Conservation (phyloP, 1,140 invertebrate species). For the Melipona quadrifasciata region DNA sequence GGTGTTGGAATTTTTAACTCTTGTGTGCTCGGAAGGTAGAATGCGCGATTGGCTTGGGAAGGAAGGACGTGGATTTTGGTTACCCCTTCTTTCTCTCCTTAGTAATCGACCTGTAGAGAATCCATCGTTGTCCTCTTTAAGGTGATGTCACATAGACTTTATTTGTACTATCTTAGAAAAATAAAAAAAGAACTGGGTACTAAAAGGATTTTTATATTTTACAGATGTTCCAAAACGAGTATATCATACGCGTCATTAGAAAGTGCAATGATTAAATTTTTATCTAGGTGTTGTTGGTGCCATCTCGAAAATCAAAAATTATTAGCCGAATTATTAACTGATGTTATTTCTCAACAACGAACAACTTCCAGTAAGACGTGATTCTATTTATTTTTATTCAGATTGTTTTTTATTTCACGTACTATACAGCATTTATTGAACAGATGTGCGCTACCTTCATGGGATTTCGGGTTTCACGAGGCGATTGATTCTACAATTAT, state of each 20-base stretch:
- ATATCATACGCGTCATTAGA: constrained; percentile 86
- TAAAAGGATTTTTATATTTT: constrained; percentile 33
- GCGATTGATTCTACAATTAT: constrained; percentile 90
- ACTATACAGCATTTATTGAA: neutral
- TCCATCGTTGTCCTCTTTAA: constrained; percentile 79
- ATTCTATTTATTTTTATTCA: neutral
- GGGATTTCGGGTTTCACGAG: constrained; percentile 93
- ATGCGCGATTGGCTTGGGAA: constrained; percentile 94
- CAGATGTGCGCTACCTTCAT: constrained; percentile 82
- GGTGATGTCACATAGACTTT: constrained; percentile 67
- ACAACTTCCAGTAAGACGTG: constrained; percentile 82
- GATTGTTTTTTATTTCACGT: neutral
- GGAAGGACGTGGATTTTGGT: constrained; percentile 92
- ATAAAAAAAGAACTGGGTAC: neutral
- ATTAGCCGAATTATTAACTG: constrained; percentile 89
- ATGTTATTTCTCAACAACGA: constrained; percentile 87
- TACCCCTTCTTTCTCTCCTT: constrained; percentile 88
- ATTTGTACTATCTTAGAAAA: neutral
- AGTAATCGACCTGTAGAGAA: constrained; percentile 83
- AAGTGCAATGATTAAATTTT: constrained; percentile 88
- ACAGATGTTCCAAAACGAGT: constrained; percentile 76
- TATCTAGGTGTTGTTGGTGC: constrained; percentile 91
- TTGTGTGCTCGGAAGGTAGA: constrained; percentile 89
- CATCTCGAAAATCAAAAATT: constrained; percentile 92
- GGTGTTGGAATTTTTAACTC: constrained; percentile 91